Evolutionary conservation across 2,113 vertebrate genomes (phyloP), one percentile per base, ranked within the genome.

Genomic region (Chionis minor): DNA sequence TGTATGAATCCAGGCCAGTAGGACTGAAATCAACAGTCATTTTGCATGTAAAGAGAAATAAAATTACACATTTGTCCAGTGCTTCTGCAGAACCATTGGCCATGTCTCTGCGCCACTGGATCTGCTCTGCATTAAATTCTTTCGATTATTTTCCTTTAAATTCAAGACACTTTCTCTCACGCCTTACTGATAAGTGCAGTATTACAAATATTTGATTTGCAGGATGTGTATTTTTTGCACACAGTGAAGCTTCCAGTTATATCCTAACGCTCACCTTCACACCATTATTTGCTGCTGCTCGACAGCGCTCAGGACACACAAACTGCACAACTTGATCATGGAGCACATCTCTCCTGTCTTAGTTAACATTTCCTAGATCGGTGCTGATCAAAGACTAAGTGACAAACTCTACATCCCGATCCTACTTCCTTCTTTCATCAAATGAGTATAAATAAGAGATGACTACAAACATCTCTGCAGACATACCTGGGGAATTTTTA

Each of bases 401-500:
- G 87, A 66, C 77, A 95, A 78, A 63, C 72, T 88, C 18, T 4
- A 15, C 23, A 42, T 12, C 52, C 30, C 14, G 13, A 88, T 84
- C 52, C 33, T 52, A 24, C 44, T 72, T 69, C 73, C 27, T 81
- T n/a, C 91, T 94, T 86, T 92, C 73, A 92, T 94, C 92, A 94
- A 69, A 52, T 22, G 23, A 33, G 14, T 62, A 91, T 92, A 96
- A 94, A 91, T 94, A 94, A 95, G 70, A 93, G 35, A 87, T 92
- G 77, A 97, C 62, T 93, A 94, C 93, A 93, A 97, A 92, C 73
- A 89, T 4, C 81, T 89, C 81, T 45, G 24, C 52, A 94, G 66
- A 56, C 38, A 63, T 18, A 84, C 16, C 61, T 23, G 35, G 14
- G 72, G 77, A 92, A 84, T 20, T 94, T 92, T 88, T 79, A 95